Evolutionary conservation across 2,888 invertebrate genomes (phyloP).

Genomic region (Tanypteryx hageni): DNA sequence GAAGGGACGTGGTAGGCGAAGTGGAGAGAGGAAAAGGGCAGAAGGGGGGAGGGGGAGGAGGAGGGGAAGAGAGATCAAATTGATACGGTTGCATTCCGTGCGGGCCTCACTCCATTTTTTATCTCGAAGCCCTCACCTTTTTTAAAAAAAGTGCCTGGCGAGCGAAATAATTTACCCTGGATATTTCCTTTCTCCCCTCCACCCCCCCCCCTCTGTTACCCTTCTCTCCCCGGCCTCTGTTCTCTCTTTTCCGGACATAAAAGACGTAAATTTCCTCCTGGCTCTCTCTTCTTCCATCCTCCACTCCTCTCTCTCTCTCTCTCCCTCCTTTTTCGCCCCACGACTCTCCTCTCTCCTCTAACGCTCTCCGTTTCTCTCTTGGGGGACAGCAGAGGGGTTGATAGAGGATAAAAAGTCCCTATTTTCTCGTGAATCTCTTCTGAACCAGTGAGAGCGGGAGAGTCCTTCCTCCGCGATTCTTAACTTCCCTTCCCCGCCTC

Average conservation of each 20-base stretch:
- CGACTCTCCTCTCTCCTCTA: background rate
- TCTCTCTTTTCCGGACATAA: constrained; percentile 15
- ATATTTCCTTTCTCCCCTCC: constrained; percentile 19
- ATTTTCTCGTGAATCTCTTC: background rate
- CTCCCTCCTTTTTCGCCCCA: background rate
- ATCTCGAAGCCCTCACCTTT: background rate
- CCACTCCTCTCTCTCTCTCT: background rate
- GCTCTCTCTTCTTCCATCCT: background rate
- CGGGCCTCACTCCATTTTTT: constrained; percentile 19
- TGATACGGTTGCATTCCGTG: constrained; percentile 29
- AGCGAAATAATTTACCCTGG: constrained; percentile 35
- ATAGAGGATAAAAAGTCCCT: background rate
- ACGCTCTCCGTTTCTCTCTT: background rate
- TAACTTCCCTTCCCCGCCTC: background rate
- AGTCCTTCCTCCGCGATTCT: constrained; percentile 35
- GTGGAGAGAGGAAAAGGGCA: background rate
- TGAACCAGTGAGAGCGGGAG: constrained; percentile 5
- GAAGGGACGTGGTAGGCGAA: background rate
- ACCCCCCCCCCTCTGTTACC: too few species aligned
- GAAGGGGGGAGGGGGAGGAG: background rate
- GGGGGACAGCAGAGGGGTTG: background rate
- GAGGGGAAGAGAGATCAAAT: constrained; percentile 16
- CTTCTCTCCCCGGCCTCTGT: background rate
- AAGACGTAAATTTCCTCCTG: constrained; percentile 3
- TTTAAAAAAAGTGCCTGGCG: background rate